phyloP scores from a whole-genome alignment of 1,140 invertebrate genomes.

The Campodea augens region DNA sequence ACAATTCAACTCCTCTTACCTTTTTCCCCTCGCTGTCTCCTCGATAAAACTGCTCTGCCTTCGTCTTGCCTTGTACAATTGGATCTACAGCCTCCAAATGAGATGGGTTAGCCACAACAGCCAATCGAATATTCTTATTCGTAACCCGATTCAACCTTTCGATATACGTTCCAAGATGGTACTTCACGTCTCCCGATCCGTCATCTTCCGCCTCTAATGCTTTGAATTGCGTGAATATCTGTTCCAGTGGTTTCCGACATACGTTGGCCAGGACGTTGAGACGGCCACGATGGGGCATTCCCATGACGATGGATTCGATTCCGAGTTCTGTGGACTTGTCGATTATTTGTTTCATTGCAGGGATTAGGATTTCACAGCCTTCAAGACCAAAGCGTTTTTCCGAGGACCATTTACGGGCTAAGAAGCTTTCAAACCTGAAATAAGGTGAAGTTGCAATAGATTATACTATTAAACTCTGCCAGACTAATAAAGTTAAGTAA shows the following conservation, averaged over 20 bases:
- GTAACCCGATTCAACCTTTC: conserved; percentile 93
- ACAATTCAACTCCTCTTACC: too few species aligned
- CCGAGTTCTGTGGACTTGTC: conserved; percentile 87
- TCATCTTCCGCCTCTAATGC: conserved; percentile 94
- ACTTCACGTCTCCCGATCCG: conserved; percentile 97
- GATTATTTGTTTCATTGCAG: conserved; percentile 95
- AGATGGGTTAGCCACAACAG: conserved; percentile 96
- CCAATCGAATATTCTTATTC: conserved; percentile 92
- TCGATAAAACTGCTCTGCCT: conserved; percentile 95
- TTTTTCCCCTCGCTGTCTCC: conserved; percentile 94
- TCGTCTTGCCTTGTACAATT: conserved; percentile 87
- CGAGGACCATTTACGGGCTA: conserved; percentile 95
- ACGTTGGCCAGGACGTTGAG: conserved; percentile 97
- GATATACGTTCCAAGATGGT: conserved; percentile 96
- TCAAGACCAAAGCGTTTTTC: conserved; percentile 98
- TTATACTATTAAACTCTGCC: too few species aligned
- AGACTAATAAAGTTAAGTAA: too few species aligned
- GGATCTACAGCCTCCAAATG: conserved; percentile 97
- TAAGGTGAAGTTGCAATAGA: too few species aligned
- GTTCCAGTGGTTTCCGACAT: conserved; percentile 90
- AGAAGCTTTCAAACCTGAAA: conserved; percentile 91
- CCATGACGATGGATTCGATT: conserved; percentile 95
- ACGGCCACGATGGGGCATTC: conserved; percentile 97
- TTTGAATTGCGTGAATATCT: conserved; percentile 96
- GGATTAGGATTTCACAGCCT: conserved; percentile 96